Conservation (phyloP, 2,113 vertebrate genomes). For the Corythoichthys intestinalis region DNA sequence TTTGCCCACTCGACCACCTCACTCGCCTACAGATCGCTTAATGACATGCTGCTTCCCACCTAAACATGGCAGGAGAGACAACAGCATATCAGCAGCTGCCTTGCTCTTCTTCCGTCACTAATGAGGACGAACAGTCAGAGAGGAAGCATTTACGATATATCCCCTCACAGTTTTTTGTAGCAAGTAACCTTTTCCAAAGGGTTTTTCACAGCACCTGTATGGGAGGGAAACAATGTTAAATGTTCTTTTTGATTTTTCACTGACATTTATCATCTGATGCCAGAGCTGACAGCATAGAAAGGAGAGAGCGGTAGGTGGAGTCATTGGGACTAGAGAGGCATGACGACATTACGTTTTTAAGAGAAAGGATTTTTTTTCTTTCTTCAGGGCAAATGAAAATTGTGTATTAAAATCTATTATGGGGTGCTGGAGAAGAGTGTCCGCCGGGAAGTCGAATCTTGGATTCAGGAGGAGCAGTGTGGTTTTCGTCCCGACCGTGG, state of each 20-base stretch:
- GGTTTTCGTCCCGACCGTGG: too few relatives aligned
- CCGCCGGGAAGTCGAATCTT: too few relatives aligned
- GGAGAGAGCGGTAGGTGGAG: neutral
- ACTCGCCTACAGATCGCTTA: constrained; percentile 26
- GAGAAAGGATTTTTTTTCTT: neutral
- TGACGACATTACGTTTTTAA: neutral
- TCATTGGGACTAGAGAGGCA: neutral
- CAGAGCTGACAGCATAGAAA: neutral
- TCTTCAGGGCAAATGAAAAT: too few relatives aligned
- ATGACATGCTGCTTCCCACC: constrained; percentile 40
- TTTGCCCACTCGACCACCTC: neutral
- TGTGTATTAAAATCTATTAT: neutral
- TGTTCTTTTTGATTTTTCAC: neutral
- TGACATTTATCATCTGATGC: constrained; percentile 1
- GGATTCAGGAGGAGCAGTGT: too few relatives aligned
- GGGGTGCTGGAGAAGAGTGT: too few relatives aligned
- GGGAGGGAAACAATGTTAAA: neutral
- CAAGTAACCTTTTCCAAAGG: neutral
- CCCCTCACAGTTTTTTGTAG: neutral
- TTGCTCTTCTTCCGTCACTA: constrained; percentile 37
- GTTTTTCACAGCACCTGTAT: neutral
- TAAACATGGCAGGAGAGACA: constrained; percentile 30
- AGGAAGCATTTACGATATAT: neutral
- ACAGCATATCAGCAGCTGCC: constrained; percentile 40
- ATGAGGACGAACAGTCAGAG: constrained; percentile 42